These are phyloP conservation scores for Ptilonorhynchus violaceus DNA, from an alignment of 2,113 vertebrate genomes.

Conservation along the genomic window DNA sequence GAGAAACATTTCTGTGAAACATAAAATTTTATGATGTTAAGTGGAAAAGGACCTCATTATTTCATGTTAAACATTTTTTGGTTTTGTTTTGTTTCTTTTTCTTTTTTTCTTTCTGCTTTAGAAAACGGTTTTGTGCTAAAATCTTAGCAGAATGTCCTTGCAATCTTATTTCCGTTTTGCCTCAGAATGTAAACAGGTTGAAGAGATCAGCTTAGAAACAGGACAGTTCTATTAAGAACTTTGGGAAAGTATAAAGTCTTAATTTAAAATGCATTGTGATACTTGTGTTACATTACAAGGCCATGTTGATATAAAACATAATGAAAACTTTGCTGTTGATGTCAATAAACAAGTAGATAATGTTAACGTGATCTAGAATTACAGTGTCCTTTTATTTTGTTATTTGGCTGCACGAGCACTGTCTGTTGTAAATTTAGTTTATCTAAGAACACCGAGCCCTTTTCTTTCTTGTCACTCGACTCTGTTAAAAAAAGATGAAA, in stretches of 20 bases:
- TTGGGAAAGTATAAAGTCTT: neutral
- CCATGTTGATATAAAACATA: neutral
- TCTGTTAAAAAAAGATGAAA: neutral
- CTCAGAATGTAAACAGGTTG: neutral
- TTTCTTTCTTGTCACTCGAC: neutral
- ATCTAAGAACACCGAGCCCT: neutral
- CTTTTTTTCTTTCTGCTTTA: neutral
- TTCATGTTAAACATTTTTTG: neutral
- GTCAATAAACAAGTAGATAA: neutral
- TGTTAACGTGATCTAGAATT: neutral
- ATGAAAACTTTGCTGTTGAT: neutral
- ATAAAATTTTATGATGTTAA: neutral
- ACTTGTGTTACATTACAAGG: neutral
- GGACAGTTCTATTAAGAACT: neutral
- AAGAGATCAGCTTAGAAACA: neutral
- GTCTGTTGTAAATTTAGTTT: neutral
- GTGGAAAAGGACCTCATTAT: neutral
- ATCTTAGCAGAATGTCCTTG: neutral
- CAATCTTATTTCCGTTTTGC: neutral
- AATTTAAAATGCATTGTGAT: neutral
- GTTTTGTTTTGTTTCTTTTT: neutral
- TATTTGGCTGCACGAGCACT: neutral
- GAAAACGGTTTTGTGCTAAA: neutral
- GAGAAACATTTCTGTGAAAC: neutral
- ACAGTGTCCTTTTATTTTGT: neutral